Base-by-base conservation (phyloP, 2,797 vertebrate species). In the Nothura maculosa region DNA sequence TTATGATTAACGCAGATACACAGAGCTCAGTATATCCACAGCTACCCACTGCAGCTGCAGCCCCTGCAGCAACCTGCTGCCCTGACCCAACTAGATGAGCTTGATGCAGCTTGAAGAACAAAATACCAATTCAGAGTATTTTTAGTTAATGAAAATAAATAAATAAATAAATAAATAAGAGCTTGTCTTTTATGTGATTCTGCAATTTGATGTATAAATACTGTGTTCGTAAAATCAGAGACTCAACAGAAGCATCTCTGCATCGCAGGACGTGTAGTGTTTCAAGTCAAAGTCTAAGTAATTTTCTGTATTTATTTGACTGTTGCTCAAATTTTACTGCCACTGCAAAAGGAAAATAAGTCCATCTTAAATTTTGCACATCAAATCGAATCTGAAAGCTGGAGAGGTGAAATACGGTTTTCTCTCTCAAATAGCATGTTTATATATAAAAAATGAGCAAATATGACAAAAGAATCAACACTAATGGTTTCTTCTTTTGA, bases 381-480 rank as follows among this genome's bases (percentile, higher is more conserved):
- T 64, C 28, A 68, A 21, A 64, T 10, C 27, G 27, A 40, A 91
- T 32, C 22, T 76, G 83, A 70, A 93, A 75, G 32, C 79, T 79
- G 36, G 32, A 83, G n/a, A 84, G 3, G 6, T 12, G 1, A 84
- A 72, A 36, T 64, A 52, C 18, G 1, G 1, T 72, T 89, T 85
- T 81, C 10, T 30, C 1, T 85, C 57, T 85, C 48, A 72, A 8
- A 9, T 68, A 16, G 58, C 28, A 54, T 64, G 32, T 82, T 75
- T 77, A 6, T 61, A 32, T 27, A 66, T 17, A 75, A 77, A 81
- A 61, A 7, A 6, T n/a, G 85, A 90, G 20, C 22, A 93, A 94
- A 83, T 9, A 61, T 28, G n/a, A 75, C 45, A 93, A 93, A 93
- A 25, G 48, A 95, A 72, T 43, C 32, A 58, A 24, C 77, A 85